phyloP scores from a whole-genome alignment of 2,888 invertebrate species.

The Odontomyia ornata region DNA sequence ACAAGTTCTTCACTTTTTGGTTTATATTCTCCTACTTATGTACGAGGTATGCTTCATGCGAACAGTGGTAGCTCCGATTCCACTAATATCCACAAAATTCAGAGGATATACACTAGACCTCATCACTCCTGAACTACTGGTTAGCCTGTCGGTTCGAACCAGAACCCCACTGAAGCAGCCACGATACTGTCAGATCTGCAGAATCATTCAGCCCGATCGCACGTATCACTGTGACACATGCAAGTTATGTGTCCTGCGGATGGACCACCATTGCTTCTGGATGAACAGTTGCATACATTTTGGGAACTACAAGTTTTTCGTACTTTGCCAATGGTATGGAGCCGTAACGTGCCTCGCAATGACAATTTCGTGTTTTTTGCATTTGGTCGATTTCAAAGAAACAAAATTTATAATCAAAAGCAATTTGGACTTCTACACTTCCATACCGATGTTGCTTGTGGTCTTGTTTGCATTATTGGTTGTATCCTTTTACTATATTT shows the following conservation, averaged over 20 bases:
- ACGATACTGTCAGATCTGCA: slow-evolving; percentile 20
- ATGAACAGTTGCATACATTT: slow-evolving; percentile 36
- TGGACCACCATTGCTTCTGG: slow-evolving; percentile 36
- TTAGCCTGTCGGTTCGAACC: not conserved
- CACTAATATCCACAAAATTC: not conserved
- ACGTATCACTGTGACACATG: slow-evolving; percentile 15
- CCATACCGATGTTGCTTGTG: not conserved
- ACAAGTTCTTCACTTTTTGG: not conserved
- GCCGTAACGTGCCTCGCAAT: not conserved
- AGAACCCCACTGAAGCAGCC: not conserved
- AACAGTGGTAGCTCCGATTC: not conserved
- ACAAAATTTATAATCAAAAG: not conserved
- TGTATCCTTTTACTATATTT: not conserved
- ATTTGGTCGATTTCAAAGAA: not conserved
- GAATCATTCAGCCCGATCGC: slow-evolving; percentile 26
- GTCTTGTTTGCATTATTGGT: not conserved
- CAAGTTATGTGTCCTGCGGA: slow-evolving; percentile 2
- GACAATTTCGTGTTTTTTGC: not conserved
- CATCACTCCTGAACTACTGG: not conserved
- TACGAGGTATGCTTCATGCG: slow-evolving; percentile 26
- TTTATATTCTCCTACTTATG: not conserved
- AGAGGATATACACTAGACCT: not conserved
- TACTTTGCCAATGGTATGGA: slow-evolving; percentile 16
- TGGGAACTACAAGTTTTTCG: slow-evolving; percentile 27
- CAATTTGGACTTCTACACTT: not conserved